Conservation (phyloP, 2,113 vertebrate genomes). For the Formicarius rufipectus region DNA sequence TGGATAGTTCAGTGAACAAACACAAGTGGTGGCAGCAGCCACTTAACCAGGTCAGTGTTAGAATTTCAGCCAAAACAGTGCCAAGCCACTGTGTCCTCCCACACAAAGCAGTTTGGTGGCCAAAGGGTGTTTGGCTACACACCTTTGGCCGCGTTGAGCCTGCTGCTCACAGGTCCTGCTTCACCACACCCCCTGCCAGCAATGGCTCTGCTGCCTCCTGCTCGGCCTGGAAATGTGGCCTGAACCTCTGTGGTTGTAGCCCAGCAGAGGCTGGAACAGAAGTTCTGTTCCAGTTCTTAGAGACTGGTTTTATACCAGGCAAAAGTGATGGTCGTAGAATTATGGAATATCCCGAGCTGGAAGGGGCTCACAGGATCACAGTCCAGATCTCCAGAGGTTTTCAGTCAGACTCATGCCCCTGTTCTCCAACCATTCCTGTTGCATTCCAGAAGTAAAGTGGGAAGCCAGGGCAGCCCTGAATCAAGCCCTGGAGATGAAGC, state of each 20-base stretch:
- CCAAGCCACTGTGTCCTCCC: background rate
- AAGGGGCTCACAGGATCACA: background rate
- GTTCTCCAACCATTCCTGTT: background rate
- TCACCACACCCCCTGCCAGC: background rate
- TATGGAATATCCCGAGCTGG: background rate
- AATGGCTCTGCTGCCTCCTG: background rate
- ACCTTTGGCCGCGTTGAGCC: background rate
- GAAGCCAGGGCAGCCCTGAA: constrained; percentile 90
- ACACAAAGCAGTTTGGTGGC: background rate
- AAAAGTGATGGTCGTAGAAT: background rate
- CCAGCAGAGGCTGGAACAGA: background rate
- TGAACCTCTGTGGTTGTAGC: background rate
- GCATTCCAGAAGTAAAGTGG: constrained; percentile 79
- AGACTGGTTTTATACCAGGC: accelerated
- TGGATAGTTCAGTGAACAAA: background rate
- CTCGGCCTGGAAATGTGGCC: accelerated
- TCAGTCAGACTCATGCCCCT: accelerated
- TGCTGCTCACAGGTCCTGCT: background rate
- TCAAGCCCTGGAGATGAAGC: constrained; percentile 95
- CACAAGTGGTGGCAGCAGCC: background rate
- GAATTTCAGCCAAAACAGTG: background rate
- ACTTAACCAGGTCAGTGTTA: background rate
- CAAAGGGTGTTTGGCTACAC: background rate
- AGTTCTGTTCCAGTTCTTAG: background rate
- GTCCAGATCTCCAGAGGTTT: background rate